phyloP scores from a whole-genome alignment of 2,113 vertebrate species.

The Solea senegalensis region DNA sequence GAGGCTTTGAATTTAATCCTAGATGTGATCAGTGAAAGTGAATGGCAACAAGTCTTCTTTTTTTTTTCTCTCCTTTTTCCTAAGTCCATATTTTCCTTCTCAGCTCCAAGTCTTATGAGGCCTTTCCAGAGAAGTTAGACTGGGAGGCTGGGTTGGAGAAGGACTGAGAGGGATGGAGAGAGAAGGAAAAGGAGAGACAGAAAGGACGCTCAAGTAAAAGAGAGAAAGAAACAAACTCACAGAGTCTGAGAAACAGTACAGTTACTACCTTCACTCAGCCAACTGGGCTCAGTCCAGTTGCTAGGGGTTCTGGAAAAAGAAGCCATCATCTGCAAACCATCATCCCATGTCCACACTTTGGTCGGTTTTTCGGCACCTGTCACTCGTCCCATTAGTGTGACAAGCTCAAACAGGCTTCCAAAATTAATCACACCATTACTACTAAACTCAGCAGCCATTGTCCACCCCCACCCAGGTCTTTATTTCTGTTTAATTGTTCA shows the following conservation, averaged over 20 bases:
- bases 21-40: constrained; percentile 46
- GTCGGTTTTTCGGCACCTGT: constrained; percentile 63
- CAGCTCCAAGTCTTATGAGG: constrained; percentile 44
- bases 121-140: constrained; percentile 36
- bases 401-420: constrained; percentile 70
- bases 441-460: constrained; percentile 37
- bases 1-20: constrained; percentile 51
- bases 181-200: constrained; percentile 17
- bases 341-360: constrained; percentile 62
- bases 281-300: constrained; percentile 62
- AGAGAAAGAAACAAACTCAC: constrained; percentile 26
- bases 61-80: background rate
- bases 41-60: constrained; percentile 29
- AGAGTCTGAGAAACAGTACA: constrained; percentile 38
- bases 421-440: constrained; percentile 63
- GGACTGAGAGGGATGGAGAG: constrained; percentile 21
- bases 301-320: constrained; percentile 64
- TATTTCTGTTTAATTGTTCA: constrained; percentile 60
- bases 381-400: constrained; percentile 62
- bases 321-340: constrained; percentile 71
- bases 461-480: constrained; percentile 29
- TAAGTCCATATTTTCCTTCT: constrained; percentile 56
- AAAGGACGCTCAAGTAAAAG: constrained; percentile 10
- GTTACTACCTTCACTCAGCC: constrained; percentile 42
- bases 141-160: constrained; percentile 11